Evolutionary conservation across 2,797 vertebrate genomes (phyloP).

Genomic region (Epinephelus malabaricus): DNA sequence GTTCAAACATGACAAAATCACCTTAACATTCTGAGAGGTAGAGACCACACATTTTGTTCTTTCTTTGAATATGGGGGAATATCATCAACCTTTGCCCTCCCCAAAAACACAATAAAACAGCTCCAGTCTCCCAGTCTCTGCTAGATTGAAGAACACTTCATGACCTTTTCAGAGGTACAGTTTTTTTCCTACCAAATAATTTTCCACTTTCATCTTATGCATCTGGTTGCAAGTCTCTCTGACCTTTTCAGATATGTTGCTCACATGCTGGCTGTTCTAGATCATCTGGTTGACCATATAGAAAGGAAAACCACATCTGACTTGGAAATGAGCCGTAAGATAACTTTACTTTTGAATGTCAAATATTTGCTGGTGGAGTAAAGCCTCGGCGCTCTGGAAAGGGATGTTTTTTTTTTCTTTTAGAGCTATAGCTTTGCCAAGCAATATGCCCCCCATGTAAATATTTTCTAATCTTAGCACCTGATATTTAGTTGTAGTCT

Average conservation of each 20-base stretch:
- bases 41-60: neutral
- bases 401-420: neutral
- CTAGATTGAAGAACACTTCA: neutral
- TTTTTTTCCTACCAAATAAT: conserved; percentile 1
- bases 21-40: neutral
- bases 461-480: neutral
- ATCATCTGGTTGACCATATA: conserved; percentile 5
- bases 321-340: conserved; percentile 39
- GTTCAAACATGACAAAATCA: conserved; percentile 16
- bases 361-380: conserved; percentile 22
- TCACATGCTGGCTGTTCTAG: neutral
- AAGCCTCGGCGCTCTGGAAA: neutral
- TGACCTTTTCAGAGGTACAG: conserved; percentile 60
- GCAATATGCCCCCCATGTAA: no score
- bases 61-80: conserved; percentile 16
- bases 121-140: neutral
- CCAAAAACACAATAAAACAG: conserved; percentile 1
- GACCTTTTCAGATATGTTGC: conserved; percentile 49
- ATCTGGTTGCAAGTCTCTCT: neutral
- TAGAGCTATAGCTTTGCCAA: neutral
- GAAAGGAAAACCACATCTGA: conserved; percentile 35
- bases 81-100: neutral
- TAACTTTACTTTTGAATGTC: conserved; percentile 40
- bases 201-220: conserved; percentile 1
- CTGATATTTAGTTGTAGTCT: neutral